Evolutionary conservation across 2,113 vertebrate species (phyloP), one percentile per base, ranked within the genome.

Genomic region (Oriolus oriolus): DNA sequence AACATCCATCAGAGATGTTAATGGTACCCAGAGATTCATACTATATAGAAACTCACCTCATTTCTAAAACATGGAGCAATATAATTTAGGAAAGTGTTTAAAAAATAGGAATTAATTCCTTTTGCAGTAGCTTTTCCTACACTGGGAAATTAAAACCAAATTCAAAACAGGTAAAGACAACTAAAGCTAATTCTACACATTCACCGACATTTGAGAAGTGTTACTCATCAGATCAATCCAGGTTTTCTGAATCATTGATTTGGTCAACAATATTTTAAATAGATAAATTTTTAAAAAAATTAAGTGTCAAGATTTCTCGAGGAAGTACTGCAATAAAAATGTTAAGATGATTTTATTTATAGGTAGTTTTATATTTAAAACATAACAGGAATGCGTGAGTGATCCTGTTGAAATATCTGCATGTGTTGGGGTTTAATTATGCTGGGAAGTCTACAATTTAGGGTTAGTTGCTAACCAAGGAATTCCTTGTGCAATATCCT

Each of bases 401-500:
- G 96, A 97, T 92, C 77, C 75, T 96, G 93, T 82, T 97, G 95
- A 97, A 92, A 93, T 90, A 90, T 96, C 80, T 97, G 91, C 56
- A 93, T 97, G 94, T 95, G 96, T 66, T 96, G 94, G 78, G 76
- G 96, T 95, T 98, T 97, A 94, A 97, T 97, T 97, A 96, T 95
- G 95, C 68, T 91, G 96, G 71, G 92, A 98, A 98, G 92, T 81
- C 96, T 94, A 93, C 75, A 85, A 89, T 96, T 96, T 89, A 97
- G 95, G 93, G 91, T 93, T 98, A 96, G 95, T 70, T 16, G 92
- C 86, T 95, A 97, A 98, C 93, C 84, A 66, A 98, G 88, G 95
- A 97, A 98, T 97, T 98, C 94, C 96, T 98, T 96, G 96, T 97
- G 94, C 97, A 98, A 98, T 98, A 98, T 95, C 96, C 97, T 98